Evolutionary conservation across 2,888 invertebrate genomes (phyloP).

Genomic region (Drosophila nr. medialis): DNA sequence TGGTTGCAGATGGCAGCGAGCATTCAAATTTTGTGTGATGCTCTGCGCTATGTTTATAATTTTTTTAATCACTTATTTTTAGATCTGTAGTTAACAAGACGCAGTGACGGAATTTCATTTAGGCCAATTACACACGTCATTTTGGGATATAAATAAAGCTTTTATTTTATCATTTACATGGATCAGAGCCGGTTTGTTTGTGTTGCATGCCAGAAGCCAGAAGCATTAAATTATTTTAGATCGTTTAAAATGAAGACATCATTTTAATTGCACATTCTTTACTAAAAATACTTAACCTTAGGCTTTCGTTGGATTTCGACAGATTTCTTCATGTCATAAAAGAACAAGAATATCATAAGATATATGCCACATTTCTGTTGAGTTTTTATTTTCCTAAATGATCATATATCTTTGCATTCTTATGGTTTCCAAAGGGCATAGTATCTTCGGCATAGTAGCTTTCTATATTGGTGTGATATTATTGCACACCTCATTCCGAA

Average conservation of each 20-base stretch:
- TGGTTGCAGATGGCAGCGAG: conserved; percentile 14
- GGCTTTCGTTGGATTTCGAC: background rate
- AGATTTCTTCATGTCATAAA: background rate
- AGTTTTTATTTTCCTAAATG: background rate
- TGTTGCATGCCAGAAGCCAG: background rate
- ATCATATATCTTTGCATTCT: too few species aligned
- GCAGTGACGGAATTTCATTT: background rate
- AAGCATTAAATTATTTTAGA: background rate
- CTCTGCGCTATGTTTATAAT: conserved; percentile 2
- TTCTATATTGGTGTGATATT: conserved; percentile 2
- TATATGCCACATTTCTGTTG: background rate
- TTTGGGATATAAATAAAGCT: background rate
- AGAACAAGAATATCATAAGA: background rate
- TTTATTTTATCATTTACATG: background rate
- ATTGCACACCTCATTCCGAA: conserved; percentile 17
- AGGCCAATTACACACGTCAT: background rate
- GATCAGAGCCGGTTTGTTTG: background rate
- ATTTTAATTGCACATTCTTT: background rate
- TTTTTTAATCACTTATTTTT: conserved; percentile 17
- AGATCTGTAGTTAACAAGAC: background rate
- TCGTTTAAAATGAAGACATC: background rate
- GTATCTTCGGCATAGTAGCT: background rate
- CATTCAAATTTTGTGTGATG: conserved; percentile 11
- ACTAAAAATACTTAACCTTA: background rate
- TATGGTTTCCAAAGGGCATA: conserved; percentile 7